Conservation (phyloP, 2,113 vertebrate species). For the Catagonus wagneri region DNA sequence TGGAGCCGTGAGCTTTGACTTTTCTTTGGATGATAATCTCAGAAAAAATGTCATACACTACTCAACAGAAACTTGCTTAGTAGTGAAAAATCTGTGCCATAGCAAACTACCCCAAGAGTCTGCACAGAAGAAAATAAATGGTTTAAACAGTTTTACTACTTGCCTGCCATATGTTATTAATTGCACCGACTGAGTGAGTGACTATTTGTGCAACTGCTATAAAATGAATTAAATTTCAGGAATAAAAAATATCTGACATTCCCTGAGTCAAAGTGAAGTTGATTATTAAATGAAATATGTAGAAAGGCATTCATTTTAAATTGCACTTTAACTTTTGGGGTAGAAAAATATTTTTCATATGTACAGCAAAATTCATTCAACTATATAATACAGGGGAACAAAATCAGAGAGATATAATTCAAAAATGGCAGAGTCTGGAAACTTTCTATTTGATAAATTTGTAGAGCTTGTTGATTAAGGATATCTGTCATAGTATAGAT, state of each 20-base stretch:
- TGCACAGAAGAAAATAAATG: conserved; percentile 72
- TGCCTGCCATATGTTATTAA: conserved; percentile 73
- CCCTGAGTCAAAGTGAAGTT: conserved; percentile 58
- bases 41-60: background rate
- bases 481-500: background rate
- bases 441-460: conserved; percentile 22
- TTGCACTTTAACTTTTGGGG: conserved; percentile 38
- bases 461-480: background rate
- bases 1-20: background rate
- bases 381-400: conserved; percentile 35
- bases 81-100: conserved; percentile 23
- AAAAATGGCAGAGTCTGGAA: conserved; percentile 43
- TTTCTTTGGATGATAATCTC: background rate
- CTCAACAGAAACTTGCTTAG: conserved; percentile 53
- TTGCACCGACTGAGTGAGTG: conserved; percentile 60
- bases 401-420: conserved; percentile 31
- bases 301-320: conserved; percentile 59
- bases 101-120: conserved; percentile 30
- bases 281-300: conserved; percentile 69
- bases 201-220: conserved; percentile 56
- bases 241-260: conserved; percentile 72
- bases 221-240: conserved; percentile 67
- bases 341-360: conserved; percentile 72
- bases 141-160: conserved; percentile 64
- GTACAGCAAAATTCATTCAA: conserved; percentile 48